These are phyloP conservation scores for Labeo calbasu DNA, from an alignment of 2,797 vertebrate genomes.

Conservation along the genomic window DNA sequence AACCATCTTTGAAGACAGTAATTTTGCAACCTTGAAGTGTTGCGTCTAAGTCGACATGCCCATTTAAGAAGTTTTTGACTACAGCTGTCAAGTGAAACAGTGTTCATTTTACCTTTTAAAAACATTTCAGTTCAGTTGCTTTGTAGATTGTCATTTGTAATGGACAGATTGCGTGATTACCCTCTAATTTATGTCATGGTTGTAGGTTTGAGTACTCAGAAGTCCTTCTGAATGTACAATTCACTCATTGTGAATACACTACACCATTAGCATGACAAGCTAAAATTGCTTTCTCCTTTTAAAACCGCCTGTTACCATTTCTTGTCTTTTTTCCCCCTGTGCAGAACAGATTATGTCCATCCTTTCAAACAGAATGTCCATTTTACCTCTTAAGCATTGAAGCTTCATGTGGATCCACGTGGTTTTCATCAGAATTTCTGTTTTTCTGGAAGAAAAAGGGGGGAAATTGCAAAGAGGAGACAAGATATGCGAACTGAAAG, in stretches of 20 bases:
- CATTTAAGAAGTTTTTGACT: constrained; percentile 19
- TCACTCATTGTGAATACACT: constrained; percentile 37
- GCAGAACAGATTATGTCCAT: constrained; percentile 1
- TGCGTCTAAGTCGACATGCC: neutral
- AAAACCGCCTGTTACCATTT: neutral
- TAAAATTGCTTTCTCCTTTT: constrained; percentile 45
- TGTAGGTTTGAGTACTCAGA: constrained; percentile 31
- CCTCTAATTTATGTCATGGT: constrained; percentile 44
- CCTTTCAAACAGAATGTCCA: constrained; percentile 1
- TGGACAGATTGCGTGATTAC: constrained; percentile 39
- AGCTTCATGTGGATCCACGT: neutral
- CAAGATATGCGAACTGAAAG: neutral
- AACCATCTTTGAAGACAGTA: neutral
- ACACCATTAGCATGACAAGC: constrained; percentile 43
- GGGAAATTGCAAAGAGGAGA: constrained; percentile 18
- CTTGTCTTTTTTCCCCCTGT: constrained; percentile 1
- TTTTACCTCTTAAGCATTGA: neutral
- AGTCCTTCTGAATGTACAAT: constrained; percentile 37
- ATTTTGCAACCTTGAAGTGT: constrained; percentile 27
- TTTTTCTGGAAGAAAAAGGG: constrained; percentile 38
- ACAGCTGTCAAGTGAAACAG: constrained; percentile 22
- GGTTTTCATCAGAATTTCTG: neutral
- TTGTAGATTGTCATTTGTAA: constrained; percentile 11
- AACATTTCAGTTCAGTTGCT: constrained; percentile 17
- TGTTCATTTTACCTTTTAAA: constrained; percentile 33